Percentiles rank a stretch among this genome's conserved stretches.
phyloP scores from a whole-genome alignment of 2,888 invertebrate species.

The Leucoma salicis region DNA sequence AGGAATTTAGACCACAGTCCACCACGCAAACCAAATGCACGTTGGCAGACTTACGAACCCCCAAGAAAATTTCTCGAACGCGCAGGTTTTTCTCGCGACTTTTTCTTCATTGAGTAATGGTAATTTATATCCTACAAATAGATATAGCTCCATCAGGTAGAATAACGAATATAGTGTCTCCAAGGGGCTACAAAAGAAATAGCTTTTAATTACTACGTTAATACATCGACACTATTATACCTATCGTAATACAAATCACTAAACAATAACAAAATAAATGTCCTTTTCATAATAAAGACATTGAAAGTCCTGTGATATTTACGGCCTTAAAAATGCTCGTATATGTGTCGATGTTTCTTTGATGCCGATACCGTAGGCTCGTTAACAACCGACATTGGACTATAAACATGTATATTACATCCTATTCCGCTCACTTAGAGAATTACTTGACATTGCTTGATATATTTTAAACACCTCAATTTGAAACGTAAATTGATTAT shows the following conservation, averaged over 20 bases:
- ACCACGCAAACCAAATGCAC: no score
- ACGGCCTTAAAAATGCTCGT: slow-evolving; percentile 55
- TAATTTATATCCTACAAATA: no score
- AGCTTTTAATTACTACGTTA: no score
- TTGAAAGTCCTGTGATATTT: slow-evolving; percentile 42
- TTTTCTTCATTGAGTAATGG: no score
- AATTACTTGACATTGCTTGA: background rate
- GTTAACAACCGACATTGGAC: slow-evolving; percentile 35
- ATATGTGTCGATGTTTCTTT: slow-evolving; percentile 38
- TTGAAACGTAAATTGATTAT: background rate
- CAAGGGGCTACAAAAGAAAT: no score
- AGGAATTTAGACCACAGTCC: no score
- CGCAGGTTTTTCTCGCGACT: no score
- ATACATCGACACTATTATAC: no score
- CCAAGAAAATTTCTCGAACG: no score
- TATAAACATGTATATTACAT: slow-evolving; percentile 47
- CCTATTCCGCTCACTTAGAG: slow-evolving; percentile 36
- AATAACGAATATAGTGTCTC: no score
- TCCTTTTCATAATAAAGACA: slow-evolving; percentile 56
- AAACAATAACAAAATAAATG: background rate
- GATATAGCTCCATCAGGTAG: no score
- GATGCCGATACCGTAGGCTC: slow-evolving; percentile 44
- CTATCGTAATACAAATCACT: slow-evolving; percentile 1
- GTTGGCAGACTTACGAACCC: no score
- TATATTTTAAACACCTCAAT: background rate